These are phyloP conservation scores for Rhinogobius similis DNA, from an alignment of 2,113 vertebrate genomes.

Conservation along the genomic window DNA sequence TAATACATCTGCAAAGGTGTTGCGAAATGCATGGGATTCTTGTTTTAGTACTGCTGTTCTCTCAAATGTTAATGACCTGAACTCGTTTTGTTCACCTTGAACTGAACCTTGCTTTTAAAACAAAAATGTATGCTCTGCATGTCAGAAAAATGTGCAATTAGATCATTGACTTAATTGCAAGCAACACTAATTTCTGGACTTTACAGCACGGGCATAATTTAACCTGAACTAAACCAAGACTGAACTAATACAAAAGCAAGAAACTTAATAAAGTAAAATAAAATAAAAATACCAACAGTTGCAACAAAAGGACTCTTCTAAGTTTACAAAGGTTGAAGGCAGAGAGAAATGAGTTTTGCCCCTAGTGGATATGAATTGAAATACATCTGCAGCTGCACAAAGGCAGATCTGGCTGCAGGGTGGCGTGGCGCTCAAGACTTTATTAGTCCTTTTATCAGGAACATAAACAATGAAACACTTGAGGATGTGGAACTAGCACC, in stretches of 20 bases:
- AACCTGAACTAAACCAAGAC: background rate
- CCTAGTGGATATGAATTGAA: slow-evolving; percentile 50
- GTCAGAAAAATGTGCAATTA: background rate
- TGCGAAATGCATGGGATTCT: background rate
- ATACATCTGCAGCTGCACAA: slow-evolving; percentile 37
- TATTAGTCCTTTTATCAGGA: slow-evolving; percentile 13
- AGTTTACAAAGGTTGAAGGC: slow-evolving; percentile 4
- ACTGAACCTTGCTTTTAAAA: background rate
- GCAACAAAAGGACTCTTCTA: slow-evolving; percentile 11
- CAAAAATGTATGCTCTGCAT: background rate
- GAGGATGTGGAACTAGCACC: slow-evolving; percentile 12
- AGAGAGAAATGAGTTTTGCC: slow-evolving; percentile 40
- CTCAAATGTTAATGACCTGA: background rate
- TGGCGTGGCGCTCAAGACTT: slow-evolving; percentile 20
- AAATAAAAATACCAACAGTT: slow-evolving; percentile 1
- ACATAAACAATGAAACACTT: slow-evolving; percentile 11
- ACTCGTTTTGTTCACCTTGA: background rate
- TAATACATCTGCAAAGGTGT: background rate
- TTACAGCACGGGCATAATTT: background rate
- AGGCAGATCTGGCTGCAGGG: slow-evolving; percentile 26
- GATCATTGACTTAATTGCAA: background rate
- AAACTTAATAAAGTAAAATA: background rate
- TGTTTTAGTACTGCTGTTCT: background rate
- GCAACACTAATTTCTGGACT: background rate
- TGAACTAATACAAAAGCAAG: background rate